Conservation (phyloP, 2,797 vertebrate species). For the Sebastes taczanowskii region DNA sequence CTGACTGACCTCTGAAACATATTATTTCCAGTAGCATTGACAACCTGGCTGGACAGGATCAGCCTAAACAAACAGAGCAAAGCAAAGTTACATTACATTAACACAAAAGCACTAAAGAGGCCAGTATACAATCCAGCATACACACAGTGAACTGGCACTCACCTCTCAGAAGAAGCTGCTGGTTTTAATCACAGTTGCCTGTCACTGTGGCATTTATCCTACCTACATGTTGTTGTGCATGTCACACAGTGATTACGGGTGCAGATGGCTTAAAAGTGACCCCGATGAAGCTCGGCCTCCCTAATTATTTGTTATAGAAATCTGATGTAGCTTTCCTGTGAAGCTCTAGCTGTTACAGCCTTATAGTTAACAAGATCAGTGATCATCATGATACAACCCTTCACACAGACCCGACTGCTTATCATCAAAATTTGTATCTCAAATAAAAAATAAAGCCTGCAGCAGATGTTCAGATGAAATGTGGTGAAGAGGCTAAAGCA, state of each 20-base stretch:
- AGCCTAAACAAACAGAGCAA: background rate
- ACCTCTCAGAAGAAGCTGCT: background rate
- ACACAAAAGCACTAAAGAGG: background rate
- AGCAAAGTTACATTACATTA: background rate
- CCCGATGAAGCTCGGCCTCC: background rate
- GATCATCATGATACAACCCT: background rate
- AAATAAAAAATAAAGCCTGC: background rate
- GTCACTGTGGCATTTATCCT: background rate
- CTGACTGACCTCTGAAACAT: too few species aligned
- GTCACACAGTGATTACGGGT: background rate
- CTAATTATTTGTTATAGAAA: background rate
- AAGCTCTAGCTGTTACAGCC: background rate
- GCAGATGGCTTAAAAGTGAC: background rate
- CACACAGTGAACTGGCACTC: background rate
- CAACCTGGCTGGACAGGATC: background rate
- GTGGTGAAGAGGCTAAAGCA: background rate
- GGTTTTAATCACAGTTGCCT: background rate
- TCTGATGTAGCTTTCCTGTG: background rate
- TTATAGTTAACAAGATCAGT: background rate
- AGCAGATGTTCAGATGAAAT: background rate
- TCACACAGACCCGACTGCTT: background rate
- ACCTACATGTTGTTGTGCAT: background rate
- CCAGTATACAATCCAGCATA: background rate
- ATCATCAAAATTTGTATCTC: background rate
- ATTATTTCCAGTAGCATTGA: background rate